phyloP scores from a whole-genome alignment of 2,797 vertebrate genomes.

The Holocentrus rufus region DNA sequence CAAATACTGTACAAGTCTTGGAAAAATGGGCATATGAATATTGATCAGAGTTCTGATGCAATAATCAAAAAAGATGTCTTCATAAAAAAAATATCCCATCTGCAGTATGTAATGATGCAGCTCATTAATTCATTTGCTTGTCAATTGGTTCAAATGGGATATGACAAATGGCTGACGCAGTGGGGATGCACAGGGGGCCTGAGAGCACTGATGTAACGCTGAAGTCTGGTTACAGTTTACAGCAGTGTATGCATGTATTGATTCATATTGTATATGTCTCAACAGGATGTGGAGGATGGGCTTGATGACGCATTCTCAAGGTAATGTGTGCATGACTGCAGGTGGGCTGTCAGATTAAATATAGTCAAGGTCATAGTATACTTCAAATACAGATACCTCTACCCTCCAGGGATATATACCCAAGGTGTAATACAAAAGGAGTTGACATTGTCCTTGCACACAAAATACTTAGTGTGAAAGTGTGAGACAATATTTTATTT shows the following conservation, averaged over 20 bases:
- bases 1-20: not conserved
- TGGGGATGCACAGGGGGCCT: not conserved
- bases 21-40: not conserved
- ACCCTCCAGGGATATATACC: too few relatives aligned
- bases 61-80: constrained; percentile 5
- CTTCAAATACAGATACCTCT: too few relatives aligned
- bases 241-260: constrained; percentile 27
- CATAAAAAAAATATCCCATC: not conserved
- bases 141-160: constrained; percentile 16
- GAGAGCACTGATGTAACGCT: not conserved
- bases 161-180: constrained; percentile 32
- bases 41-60: not conserved
- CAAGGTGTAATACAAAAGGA: not conserved
- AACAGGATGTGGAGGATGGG: constrained; percentile 86
- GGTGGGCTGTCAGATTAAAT: not conserved
- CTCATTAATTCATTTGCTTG: not conserved
- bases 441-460: not conserved
- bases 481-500: not conserved
- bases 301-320: constrained; percentile 84
- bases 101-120: not conserved
- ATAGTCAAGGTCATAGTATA: not conserved
- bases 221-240: constrained; percentile 16
- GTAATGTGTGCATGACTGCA: constrained; percentile 70
- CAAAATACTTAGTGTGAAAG: constrained; percentile 10
- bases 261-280: constrained; percentile 54